phyloP scores from a whole-genome alignment of 1,140 invertebrate species.

The Bombus vancouverensis region DNA sequence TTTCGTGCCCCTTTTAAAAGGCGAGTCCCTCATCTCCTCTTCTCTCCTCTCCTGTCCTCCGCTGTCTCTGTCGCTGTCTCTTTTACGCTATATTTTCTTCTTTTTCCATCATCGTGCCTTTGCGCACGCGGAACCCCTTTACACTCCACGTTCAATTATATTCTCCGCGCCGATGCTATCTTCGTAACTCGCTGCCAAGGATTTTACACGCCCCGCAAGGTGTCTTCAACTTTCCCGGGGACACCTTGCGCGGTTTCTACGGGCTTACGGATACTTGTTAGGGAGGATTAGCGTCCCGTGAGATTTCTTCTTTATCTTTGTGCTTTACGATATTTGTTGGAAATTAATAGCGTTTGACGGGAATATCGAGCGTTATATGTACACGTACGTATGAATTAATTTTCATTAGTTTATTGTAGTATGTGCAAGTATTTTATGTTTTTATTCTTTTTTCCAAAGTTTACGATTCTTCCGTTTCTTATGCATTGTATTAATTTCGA shows the following conservation, averaged over 20 bases:
- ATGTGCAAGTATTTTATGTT: too few species aligned
- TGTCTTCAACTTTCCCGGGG: neutral
- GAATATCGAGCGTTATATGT: too few species aligned
- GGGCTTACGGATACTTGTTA: neutral
- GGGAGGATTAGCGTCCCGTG: neutral
- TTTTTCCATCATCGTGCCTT: neutral
- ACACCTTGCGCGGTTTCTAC: too few species aligned
- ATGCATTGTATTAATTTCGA: too few species aligned
- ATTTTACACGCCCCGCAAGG: conserved; percentile 21
- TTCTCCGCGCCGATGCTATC: conserved; percentile 34
- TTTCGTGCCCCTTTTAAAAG: conserved; percentile 34
- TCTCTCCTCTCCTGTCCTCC: too few species aligned
- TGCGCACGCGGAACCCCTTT: conserved; percentile 32
- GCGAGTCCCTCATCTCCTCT: neutral
- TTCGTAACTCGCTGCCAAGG: conserved; percentile 38
- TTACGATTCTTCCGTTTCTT: too few species aligned
- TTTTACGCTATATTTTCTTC: neutral
- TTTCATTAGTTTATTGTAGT: too few species aligned
- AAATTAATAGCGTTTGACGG: too few species aligned
- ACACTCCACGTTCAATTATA: conserved; percentile 43
- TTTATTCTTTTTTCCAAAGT: too few species aligned
- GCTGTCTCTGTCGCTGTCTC: neutral
- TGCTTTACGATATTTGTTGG: too few species aligned
- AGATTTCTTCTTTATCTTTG: too few species aligned
- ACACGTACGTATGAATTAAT: too few species aligned